Conservation (phyloP, 2,888 invertebrate genomes). For the Adineta ricciae region DNA sequence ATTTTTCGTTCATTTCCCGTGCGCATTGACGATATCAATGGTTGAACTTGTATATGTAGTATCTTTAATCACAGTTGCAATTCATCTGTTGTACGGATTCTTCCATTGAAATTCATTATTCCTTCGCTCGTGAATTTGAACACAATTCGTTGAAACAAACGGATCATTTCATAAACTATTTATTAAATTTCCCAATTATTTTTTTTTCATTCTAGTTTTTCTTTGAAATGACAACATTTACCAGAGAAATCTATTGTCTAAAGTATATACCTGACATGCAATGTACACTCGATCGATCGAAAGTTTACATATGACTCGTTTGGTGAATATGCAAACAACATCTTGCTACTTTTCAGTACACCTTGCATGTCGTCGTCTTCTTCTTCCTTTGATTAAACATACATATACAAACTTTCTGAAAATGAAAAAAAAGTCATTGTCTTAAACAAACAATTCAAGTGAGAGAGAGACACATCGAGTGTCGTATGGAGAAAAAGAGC, state of each 20-base stretch:
- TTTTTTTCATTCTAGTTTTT: background rate
- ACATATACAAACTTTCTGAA: background rate
- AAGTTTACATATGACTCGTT: constrained; percentile 7
- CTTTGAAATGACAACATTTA: background rate
- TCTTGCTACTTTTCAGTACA: background rate
- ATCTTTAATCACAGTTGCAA: no score
- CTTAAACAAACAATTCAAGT: background rate
- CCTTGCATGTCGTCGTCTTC: background rate
- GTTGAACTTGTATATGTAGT: no score
- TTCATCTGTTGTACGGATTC: no score
- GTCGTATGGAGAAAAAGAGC: background rate
- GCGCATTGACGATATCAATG: no score
- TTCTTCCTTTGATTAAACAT: background rate
- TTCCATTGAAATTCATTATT: no score
- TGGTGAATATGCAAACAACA: background rate
- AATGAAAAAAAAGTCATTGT: constrained; percentile 12
- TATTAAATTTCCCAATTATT: background rate
- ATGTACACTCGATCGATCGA: background rate
- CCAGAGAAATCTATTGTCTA: background rate
- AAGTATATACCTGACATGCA: background rate
- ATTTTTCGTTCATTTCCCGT: no score
- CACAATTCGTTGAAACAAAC: background rate
- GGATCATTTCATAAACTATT: background rate
- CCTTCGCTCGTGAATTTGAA: no score
- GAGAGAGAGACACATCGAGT: background rate